These are phyloP conservation scores for Chondrilla cf. caribensis DNA, from an alignment of 37 sponge, comb jelly and placozoan species.

Conservation along the genomic window DNA sequence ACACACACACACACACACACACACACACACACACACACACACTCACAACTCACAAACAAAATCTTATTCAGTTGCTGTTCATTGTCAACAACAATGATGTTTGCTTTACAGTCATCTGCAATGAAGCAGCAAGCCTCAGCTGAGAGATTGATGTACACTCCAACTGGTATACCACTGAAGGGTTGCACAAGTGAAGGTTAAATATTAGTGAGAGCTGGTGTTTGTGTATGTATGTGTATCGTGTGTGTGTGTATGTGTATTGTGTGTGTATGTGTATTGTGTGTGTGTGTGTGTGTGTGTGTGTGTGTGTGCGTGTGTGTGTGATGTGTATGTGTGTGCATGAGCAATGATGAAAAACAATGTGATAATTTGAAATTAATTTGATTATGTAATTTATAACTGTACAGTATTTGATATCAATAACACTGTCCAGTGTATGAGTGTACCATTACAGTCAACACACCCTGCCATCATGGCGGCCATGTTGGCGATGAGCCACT, in stretches of 20 bases:
- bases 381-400: too few relatives aligned
- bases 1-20: conserved; percentile 3
- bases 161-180: conserved; percentile 61
- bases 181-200: background rate
- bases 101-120: conserved; percentile 60
- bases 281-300: too few relatives aligned
- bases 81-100: conserved; percentile 79
- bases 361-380: too few relatives aligned
- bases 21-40: background rate
- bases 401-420: too few relatives aligned
- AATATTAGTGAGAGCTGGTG: conserved; percentile 21
- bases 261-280: too few relatives aligned
- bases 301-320: too few relatives aligned
- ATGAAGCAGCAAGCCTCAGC: conserved; percentile 57
- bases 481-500: conserved; percentile 78
- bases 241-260: too few relatives aligned
- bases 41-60: conserved; percentile 42
- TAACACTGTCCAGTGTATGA: too few relatives aligned
- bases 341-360: too few relatives aligned
- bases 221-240: background rate
- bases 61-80: conserved; percentile 72
- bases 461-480: conserved; percentile 83
- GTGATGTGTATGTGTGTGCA: too few relatives aligned
- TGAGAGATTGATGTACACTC: conserved; percentile 63
- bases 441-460: too few relatives aligned